Evolutionary conservation across 2,888 invertebrate genomes (phyloP), one percentile per base, ranked within the genome.

Genomic region (Folsomia candida): DNA sequence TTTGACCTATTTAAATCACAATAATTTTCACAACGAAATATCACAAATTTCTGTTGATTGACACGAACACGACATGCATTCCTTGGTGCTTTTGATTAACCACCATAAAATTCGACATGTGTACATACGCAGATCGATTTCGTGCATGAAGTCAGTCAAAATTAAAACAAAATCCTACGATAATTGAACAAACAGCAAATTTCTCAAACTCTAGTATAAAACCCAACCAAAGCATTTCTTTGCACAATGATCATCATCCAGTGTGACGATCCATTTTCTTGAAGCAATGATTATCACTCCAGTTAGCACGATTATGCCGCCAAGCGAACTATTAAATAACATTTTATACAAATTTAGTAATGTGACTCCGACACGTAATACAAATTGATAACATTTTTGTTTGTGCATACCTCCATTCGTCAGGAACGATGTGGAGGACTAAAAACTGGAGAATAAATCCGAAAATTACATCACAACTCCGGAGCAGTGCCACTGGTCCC

Each of bases 381-480:
- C 14, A 47, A 47, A 14, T 47, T 47, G 9, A 47, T 11, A 47
- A 47, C n/a, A n/a, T n/a, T n/a, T n/a, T n/a, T n/a, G n/a, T n/a
- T n/a, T n/a, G n/a, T n/a, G n/a, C n/a, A 14, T 37, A 37, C 37
- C 54, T 54, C 11, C 20, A 54, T n/a, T 14, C n/a, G n/a, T 54
- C 54, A 4, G 54, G 54, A 22, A 22, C 18, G 20, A 54, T 20
- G 6, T n/a, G 11, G n/a, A 54, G 54, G n/a, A 54, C 54, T 20
- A 68, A 1, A 37, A 37, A 37, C 14, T 37, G 37, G 14, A 37
- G 37, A 37, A 37, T 4, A 37, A 37, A 37, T 4, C 37, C 94
- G 84, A 94, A 94, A 1, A 94, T 91, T 77, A 94, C 94, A 83
- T 94, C 94, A 18, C 92, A 91, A 69, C 93, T 93, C 27, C 94